These are phyloP conservation scores for Hylomyscus alleni DNA, from an alignment of 2,797 vertebrate genomes.

Conservation along the genomic window DNA sequence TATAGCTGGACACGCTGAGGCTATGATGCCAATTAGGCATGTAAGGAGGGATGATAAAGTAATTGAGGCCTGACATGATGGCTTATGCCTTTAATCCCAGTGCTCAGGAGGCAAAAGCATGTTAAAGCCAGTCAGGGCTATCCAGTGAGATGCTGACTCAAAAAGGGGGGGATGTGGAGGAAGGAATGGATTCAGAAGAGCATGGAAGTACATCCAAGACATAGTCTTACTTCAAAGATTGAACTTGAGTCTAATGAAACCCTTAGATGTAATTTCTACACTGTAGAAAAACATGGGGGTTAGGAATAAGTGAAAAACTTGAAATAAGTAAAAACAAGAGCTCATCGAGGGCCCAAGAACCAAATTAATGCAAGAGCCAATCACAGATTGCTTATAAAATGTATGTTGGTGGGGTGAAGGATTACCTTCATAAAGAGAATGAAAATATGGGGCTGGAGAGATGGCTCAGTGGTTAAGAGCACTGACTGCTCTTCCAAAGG, in stretches of 20 bases:
- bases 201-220: neutral
- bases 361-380: neutral
- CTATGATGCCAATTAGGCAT: neutral
- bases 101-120: neutral
- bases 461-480: no score
- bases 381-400: neutral
- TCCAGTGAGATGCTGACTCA: neutral
- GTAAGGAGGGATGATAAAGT: no score
- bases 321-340: neutral
- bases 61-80: neutral
- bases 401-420: no score
- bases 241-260: conserved; percentile 12
- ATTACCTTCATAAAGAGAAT: neutral
- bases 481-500: no score
- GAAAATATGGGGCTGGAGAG: neutral
- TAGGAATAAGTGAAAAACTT: neutral
- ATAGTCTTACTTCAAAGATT: neutral
- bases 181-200: neutral
- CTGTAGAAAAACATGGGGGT: neutral
- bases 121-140: neutral
- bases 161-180: neutral
- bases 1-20: neutral
- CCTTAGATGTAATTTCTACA: neutral
- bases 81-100: neutral
- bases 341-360: neutral